phyloP scores from a whole-genome alignment of 53 echinoderm and acorn worm species.

The Henricia sp. region DNA sequence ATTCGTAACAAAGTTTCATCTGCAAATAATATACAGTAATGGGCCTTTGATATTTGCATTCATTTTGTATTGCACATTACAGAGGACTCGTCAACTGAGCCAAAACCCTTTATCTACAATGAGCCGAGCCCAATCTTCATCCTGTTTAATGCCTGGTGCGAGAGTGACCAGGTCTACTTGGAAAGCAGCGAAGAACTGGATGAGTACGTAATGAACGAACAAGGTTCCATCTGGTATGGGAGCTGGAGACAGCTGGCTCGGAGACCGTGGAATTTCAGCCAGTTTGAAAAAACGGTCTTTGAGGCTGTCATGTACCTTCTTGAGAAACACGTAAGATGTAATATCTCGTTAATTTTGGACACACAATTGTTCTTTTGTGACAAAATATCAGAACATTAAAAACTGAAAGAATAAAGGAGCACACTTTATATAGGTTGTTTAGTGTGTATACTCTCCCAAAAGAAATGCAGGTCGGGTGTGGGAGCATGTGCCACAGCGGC shows the following conservation, averaged over 20 bases:
- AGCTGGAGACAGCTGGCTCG: conserved; percentile 59
- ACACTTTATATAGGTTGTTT: no score
- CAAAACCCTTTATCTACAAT: not conserved
- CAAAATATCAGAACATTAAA: no score
- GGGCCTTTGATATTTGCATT: not conserved
- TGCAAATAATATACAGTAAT: not conserved
- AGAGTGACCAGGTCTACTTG: conserved; percentile 83
- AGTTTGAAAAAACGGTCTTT: conserved; percentile 79
- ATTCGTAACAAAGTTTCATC: no score
- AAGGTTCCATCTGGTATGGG: conserved; percentile 86
- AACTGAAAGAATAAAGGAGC: no score
- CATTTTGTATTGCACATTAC: no score
- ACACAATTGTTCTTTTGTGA: no score
- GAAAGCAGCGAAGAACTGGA: conserved; percentile 64
- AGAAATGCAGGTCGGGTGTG: no score
- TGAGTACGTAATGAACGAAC: conserved; percentile 85
- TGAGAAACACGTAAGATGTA: conserved; percentile 43
- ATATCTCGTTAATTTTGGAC: no score
- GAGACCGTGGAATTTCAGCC: conserved; percentile 85
- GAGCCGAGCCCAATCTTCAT: conserved; percentile 52
- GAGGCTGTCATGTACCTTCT: conserved; percentile 76
- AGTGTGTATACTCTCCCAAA: no score
- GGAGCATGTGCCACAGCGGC: no score
- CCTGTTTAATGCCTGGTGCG: conserved; percentile 94
- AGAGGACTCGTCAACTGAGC: not conserved